Evolutionary conservation across 2,113 vertebrate genomes (phyloP), one percentile per base, ranked within the genome.

Genomic region (Prochilodus magdalenae): DNA sequence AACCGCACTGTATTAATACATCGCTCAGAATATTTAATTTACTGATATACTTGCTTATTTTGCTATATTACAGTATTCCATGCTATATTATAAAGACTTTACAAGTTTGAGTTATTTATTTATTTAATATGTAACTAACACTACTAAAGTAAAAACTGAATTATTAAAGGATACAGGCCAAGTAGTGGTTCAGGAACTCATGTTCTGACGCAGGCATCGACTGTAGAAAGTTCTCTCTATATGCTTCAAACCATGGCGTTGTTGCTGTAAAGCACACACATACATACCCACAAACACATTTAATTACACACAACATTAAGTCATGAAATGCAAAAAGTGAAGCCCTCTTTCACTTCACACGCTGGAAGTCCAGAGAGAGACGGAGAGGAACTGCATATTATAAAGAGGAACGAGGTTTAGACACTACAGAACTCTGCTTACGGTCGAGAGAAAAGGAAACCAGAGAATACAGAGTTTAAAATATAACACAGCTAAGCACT

Each of bases 161-260:
- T n/a, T n/a, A n/a, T n/a, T 20, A 89, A 96, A 99, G 97, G 98
- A 99, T 99, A 99, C 98, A 99, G 1, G 98, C 98, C 85, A 99
- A 93, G 90, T 98, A 99, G 93, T 99, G 96, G 89, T 96, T 98
- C 91, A 99, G 92, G 87, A 99, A 99, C 90, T 99, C 98, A 0
- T 99, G 98, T 82, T 99, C 98, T 2, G 96, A 96, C 16, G 97
- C 94, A 73, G 97, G 96, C 96, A 98, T 97, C 0, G 94, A 96
- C 90, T 98, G 97, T 86, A 99, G 94, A 93, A 99, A 99, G 85
- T 92, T 97, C 79, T 99, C 98, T 90, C 98, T 94, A 85, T 99
- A 99, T 83, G 96, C 93, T 85, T 99, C 98, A 91, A 99, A 99
- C 98, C 98, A 99, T 44, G 98, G 96, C 14, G 98, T 99, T 82